A percentile compares a stretch with the other conserved stretches of the same genome.
phyloP scores from a whole-genome alignment of 92 coral and sea anemone genomes.

The Porites lobata region DNA sequence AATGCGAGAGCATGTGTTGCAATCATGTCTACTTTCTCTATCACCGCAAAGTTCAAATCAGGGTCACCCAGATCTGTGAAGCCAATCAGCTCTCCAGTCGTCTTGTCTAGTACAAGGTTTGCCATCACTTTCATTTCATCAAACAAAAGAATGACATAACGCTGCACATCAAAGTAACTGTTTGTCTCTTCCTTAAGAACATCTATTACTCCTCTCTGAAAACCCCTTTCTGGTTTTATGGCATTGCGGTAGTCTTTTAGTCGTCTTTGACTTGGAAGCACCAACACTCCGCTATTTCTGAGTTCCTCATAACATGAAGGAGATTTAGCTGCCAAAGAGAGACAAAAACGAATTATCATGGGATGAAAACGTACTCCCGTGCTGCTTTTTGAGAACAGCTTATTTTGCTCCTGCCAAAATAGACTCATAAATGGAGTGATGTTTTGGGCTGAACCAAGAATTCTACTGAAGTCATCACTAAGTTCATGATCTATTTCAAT shows the following conservation, averaged over 20 bases:
- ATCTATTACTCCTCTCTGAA: too few relatives aligned
- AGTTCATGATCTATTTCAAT: constrained; percentile 61
- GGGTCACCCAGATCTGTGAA: constrained; percentile 80
- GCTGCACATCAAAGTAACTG: constrained; percentile 65
- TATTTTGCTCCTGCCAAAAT: constrained; percentile 76
- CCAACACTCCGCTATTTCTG: too few relatives aligned
- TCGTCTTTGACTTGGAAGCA: too few relatives aligned
- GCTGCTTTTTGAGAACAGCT: constrained; percentile 42
- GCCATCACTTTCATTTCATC: constrained; percentile 75
- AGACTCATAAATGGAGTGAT: constrained; percentile 70
- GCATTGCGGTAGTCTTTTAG: too few relatives aligned
- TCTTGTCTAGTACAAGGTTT: constrained; percentile 68
- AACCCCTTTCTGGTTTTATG: too few relatives aligned
- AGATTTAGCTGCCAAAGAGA: constrained; percentile 59
- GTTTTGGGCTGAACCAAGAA: constrained; percentile 43
- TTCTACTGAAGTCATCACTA: constrained; percentile 55
- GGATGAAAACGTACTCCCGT: constrained; percentile 72
- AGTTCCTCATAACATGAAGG: constrained; percentile 73
- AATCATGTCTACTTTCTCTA: constrained; percentile 58
- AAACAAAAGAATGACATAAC: constrained; percentile 68
- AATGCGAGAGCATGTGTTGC: constrained; percentile 76
- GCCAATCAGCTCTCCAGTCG: constrained; percentile 73
- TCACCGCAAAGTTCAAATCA: constrained; percentile 55
- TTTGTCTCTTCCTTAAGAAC: constrained; percentile 30
- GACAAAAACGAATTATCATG: constrained; percentile 66